phyloP scores from a whole-genome alignment of 2,113 vertebrate genomes.

The Columbina picui region DNA sequence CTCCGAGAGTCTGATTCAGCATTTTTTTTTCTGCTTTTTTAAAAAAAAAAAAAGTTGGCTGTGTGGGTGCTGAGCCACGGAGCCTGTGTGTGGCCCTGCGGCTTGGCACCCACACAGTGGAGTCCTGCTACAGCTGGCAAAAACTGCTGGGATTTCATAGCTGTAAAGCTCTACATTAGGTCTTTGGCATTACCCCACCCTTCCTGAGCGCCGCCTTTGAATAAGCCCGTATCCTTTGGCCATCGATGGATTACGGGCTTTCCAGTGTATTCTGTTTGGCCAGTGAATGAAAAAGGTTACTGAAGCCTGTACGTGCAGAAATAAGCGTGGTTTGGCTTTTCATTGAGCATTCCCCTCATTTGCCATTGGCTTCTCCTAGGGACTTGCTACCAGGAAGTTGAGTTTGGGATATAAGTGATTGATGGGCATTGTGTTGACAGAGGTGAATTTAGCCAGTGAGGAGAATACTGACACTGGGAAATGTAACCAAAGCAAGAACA shows the following conservation, averaged over 20 bases:
- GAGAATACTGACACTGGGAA: background rate
- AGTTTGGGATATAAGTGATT: background rate
- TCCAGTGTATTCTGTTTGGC: background rate
- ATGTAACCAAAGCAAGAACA: background rate
- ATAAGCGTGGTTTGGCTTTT: background rate
- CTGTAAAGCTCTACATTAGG: background rate
- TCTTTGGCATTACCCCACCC: constrained; percentile 23
- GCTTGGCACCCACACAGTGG: background rate
- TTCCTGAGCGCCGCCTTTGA: background rate
- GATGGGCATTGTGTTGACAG: background rate
- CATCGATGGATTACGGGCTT: background rate
- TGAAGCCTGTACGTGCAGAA: background rate
- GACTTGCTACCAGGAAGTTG: background rate
- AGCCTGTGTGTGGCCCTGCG: constrained; percentile 32
- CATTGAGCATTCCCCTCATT: background rate
- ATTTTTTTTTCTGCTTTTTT: background rate
- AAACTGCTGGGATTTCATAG: constrained; percentile 14
- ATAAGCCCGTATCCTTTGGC: background rate
- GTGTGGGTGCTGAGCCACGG: constrained; percentile 45
- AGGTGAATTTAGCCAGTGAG: background rate
- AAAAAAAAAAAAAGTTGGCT: background rate
- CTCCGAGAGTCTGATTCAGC: constrained; percentile 54
- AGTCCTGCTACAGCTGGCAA: constrained; percentile 31
- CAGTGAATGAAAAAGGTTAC: background rate
- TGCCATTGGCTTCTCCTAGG: background rate